Evolutionary conservation across 2,113 vertebrate genomes (phyloP).

Genomic region (Dunckerocampus dactyliophorus): DNA sequence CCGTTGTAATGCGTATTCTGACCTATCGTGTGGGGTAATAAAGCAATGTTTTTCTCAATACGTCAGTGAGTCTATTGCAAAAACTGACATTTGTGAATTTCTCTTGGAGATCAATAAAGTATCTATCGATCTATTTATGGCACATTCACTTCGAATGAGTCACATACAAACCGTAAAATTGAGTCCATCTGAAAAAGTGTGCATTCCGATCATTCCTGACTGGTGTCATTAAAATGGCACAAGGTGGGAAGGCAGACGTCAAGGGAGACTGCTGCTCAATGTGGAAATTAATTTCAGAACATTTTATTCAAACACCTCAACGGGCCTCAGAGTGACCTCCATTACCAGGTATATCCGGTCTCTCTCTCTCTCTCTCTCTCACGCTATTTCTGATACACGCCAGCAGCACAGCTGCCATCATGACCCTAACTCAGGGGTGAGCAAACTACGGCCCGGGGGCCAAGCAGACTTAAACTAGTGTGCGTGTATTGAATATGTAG

Average conservation of each 20-base stretch:
- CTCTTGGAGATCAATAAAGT: too few species aligned
- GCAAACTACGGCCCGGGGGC: too few species aligned
- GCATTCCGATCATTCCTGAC: conserved; percentile 3
- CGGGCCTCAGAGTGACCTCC: too few species aligned
- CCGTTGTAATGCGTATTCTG: background rate
- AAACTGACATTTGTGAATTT: too few species aligned
- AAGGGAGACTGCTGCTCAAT: background rate
- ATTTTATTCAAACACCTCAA: too few species aligned
- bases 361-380: conserved; percentile 19
- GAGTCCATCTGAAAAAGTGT: conserved; percentile 1
- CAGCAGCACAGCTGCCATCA: conserved; percentile 25
- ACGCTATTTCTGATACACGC: background rate
- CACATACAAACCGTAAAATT: conserved; percentile 26
- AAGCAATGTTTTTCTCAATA: background rate
- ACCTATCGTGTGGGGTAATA: background rate
- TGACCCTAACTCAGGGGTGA: conserved; percentile 35
- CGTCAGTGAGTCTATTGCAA: background rate
- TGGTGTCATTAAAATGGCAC: background rate
- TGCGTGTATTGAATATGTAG: too few species aligned
- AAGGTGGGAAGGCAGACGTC: conserved; percentile 3
- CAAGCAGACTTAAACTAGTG: too few species aligned
- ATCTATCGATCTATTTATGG: conserved; percentile 52
- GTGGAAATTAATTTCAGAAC: background rate
- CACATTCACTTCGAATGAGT: conserved; percentile 35
- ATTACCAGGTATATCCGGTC: conserved; percentile 11